Conservation (phyloP, 2,113 vertebrate species). For the Aegotheles bennettii region DNA sequence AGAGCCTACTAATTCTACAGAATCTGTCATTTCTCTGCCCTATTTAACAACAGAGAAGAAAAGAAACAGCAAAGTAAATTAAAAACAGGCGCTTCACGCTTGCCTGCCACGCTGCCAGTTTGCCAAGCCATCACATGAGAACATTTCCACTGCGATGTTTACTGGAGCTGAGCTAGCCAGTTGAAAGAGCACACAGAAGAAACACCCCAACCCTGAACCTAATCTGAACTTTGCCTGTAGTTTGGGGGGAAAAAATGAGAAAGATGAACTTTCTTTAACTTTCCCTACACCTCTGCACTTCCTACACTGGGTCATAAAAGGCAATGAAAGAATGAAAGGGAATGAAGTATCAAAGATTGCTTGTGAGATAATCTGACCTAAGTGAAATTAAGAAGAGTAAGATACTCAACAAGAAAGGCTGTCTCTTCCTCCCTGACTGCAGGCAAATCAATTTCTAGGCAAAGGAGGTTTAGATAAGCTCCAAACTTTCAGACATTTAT, state of each 20-base stretch:
- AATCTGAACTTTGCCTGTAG: background rate
- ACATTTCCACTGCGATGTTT: background rate
- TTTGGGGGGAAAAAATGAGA: background rate
- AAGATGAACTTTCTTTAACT: slow-evolving; percentile 18
- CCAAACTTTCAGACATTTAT: background rate
- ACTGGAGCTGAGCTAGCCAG: background rate
- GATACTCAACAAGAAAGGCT: background rate
- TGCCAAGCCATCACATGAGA: background rate
- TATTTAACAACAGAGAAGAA: background rate
- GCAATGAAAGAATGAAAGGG: background rate
- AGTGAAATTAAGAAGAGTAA: background rate
- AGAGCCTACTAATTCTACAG: background rate
- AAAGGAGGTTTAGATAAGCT: background rate
- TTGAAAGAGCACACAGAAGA: background rate
- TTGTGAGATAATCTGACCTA: background rate
- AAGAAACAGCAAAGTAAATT: background rate
- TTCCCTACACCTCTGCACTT: background rate
- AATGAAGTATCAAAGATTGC: background rate
- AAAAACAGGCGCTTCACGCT: background rate
- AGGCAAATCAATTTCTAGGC: background rate
- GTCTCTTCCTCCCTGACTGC: background rate
- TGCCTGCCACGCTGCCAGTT: background rate
- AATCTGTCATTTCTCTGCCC: background rate
- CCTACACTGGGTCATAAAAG: background rate
- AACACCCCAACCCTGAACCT: background rate